Evolutionary conservation across 1,140 invertebrate genomes (phyloP).

Genomic region (Cheumatopsyche charites): DNA sequence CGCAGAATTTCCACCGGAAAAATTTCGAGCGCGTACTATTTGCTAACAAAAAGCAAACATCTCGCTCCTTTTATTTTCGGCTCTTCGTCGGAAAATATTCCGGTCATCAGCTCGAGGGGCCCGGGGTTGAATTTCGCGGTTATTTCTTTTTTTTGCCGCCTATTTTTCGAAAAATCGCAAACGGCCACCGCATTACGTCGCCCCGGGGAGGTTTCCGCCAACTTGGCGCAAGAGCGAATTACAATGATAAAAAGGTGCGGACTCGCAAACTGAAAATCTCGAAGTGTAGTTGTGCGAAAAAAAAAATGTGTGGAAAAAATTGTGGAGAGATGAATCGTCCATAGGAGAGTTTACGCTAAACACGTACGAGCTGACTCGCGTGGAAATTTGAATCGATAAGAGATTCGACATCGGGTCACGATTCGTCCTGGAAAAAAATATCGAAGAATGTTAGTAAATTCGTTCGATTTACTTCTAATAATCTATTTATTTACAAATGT

Average conservation of each 20-base stretch:
- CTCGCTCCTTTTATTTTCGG: background rate
- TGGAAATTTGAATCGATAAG: no score
- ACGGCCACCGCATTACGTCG: constrained; percentile 8
- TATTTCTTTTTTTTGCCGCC: background rate
- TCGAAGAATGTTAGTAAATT: no score
- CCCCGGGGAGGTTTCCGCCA: background rate
- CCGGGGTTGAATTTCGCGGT: background rate
- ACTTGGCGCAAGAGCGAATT: constrained; percentile 12
- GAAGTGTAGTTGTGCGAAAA: background rate
- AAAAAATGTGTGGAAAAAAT: no score
- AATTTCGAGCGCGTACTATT: background rate
- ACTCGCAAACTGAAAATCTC: constrained; percentile 5
- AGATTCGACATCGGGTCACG: no score
- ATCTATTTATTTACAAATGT: no score
- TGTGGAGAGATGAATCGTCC: no score
- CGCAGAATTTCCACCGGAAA: background rate
- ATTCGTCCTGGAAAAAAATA: no score
- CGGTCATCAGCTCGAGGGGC: background rate
- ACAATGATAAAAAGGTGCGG: constrained; percentile 16
- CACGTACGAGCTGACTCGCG: no score
- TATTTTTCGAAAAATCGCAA: constrained; percentile 7
- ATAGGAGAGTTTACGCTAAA: no score
- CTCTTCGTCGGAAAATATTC: background rate
- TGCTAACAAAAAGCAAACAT: background rate
- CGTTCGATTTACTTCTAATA: no score